Evolutionary conservation across 2,888 invertebrate genomes (phyloP).

Genomic region (Toxonevra muliebris): DNA sequence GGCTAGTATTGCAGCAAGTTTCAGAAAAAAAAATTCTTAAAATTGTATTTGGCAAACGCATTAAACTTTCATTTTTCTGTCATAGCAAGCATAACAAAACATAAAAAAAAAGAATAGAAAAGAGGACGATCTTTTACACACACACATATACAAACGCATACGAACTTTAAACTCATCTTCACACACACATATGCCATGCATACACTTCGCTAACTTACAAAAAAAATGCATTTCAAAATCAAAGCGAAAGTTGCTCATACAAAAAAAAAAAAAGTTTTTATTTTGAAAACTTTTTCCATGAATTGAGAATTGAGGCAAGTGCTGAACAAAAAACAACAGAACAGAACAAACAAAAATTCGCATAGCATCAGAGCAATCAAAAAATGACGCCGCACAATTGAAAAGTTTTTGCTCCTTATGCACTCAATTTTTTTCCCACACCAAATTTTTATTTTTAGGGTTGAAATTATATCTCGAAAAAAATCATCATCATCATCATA

Average conservation of each 20-base stretch:
- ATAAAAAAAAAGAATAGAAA: constrained; percentile 6
- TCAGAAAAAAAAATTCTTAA: constrained; percentile 44
- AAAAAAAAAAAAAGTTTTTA: not conserved
- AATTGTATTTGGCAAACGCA: constrained; percentile 60
- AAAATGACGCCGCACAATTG: constrained; percentile 32
- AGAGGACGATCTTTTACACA: constrained; percentile 2
- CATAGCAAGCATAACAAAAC: constrained; percentile 18
- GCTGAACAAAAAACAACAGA: constrained; percentile 14
- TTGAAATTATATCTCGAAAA: not conserved
- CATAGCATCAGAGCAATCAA: constrained; percentile 28
- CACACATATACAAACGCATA: not conserved
- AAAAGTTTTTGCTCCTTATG: constrained; percentile 20
- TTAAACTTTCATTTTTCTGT: constrained; percentile 60
- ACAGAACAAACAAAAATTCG: too few species aligned
- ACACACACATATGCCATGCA: not conserved
- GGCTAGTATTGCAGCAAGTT: constrained; percentile 31
- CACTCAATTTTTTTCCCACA: not conserved
- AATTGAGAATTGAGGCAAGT: constrained; percentile 24
- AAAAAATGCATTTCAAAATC: constrained; percentile 29
- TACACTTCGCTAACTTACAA: constrained; percentile 25
- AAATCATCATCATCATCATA: not conserved
- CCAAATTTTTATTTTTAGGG: too few species aligned
- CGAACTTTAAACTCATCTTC: not conserved
- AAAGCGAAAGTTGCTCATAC: constrained; percentile 28
- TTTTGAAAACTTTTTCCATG: constrained; percentile 30